phyloP scores from a whole-genome alignment of 2,888 invertebrate species.

The Magallana nippona region DNA sequence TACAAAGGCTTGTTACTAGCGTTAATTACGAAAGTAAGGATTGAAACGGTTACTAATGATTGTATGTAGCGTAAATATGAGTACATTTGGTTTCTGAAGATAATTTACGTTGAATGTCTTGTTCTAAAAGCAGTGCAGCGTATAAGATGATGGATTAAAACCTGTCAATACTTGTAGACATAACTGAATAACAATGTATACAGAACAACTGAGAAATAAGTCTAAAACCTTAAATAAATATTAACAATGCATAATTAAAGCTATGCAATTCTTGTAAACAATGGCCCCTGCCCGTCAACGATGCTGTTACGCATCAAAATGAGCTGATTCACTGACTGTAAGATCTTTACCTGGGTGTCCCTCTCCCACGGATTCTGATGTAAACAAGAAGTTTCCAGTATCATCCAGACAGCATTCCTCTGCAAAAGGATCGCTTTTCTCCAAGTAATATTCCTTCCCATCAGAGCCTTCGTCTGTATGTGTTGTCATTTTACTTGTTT shows the following conservation, averaged over 20 bases:
- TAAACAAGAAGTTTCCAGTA: slow-evolving; percentile 77
- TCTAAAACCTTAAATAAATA: background rate
- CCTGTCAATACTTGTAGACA: background rate
- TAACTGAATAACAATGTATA: background rate
- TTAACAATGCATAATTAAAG: background rate
- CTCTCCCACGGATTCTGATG: slow-evolving; percentile 80
- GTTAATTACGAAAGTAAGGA: no score
- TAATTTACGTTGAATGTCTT: background rate
- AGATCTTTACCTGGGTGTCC: slow-evolving; percentile 78
- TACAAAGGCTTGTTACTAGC: no score
- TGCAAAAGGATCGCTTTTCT: slow-evolving; percentile 72
- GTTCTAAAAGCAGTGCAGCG: background rate
- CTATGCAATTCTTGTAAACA: slow-evolving; percentile 47
- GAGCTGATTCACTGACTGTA: background rate
- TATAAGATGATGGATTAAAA: background rate
- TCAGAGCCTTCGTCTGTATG: slow-evolving; percentile 53
- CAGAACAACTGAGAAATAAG: background rate
- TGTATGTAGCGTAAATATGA: no score
- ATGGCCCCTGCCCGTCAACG: no score
- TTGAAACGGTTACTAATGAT: no score
- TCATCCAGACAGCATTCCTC: slow-evolving; percentile 76
- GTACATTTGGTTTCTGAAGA: no score
- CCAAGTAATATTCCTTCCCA: slow-evolving; percentile 64
- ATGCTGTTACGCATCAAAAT: slow-evolving; percentile 38
- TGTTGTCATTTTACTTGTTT: slow-evolving; percentile 50